These are phyloP conservation scores for Neocloeon triangulifer DNA, from an alignment of 1,140 invertebrate genomes.

Conservation along the genomic window DNA sequence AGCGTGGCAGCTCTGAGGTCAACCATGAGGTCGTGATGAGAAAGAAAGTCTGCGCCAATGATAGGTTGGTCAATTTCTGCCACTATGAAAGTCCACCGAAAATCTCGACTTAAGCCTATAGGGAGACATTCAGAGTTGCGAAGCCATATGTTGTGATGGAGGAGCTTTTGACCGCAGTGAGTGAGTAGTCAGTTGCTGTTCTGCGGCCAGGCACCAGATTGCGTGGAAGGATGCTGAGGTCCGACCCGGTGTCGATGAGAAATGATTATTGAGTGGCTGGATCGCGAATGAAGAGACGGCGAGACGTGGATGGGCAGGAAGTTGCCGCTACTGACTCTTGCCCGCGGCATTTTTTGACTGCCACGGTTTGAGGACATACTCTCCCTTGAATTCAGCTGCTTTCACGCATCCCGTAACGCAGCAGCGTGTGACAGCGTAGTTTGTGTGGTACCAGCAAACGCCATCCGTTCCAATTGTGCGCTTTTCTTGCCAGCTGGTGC, in stretches of 20 bases:
- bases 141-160: slow-evolving; percentile 7
- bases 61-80: slow-evolving; percentile 7
- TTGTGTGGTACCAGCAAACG: too few species aligned
- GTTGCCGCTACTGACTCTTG: neutral
- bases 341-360: neutral
- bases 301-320: neutral
- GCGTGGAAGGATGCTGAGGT: neutral
- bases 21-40: slow-evolving; percentile 6
- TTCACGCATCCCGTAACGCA: too few species aligned
- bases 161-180: slow-evolving; percentile 6
- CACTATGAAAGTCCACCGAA: slow-evolving; percentile 7
- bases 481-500: too few species aligned
- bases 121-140: slow-evolving; percentile 3
- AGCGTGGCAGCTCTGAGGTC: slow-evolving; percentile 7
- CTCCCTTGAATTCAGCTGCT: too few species aligned
- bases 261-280: neutral
- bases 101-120: slow-evolving; percentile 8
- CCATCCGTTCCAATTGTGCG: too few species aligned
- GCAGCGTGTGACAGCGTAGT: too few species aligned
- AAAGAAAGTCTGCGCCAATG: slow-evolving; percentile 9
- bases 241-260: too few species aligned
- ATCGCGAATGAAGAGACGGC: neutral
- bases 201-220: neutral
- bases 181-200: neutral
- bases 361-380: too few species aligned